phyloP scores from a whole-genome alignment of 1,140 invertebrate species.

The Phthorimaea operculella region DNA sequence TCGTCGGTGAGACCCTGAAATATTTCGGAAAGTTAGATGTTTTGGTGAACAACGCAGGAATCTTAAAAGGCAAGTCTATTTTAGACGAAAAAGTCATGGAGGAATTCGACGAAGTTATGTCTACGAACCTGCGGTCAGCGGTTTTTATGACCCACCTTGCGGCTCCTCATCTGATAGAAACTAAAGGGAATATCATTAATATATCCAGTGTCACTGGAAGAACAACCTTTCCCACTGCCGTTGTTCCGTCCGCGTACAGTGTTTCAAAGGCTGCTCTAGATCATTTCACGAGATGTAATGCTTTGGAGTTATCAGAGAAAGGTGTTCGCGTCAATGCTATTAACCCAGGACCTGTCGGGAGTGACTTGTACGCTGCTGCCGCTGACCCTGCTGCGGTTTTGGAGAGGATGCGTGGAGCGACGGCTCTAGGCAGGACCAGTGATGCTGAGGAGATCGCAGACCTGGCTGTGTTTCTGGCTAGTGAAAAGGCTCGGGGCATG shows the following conservation, averaged over 20 bases:
- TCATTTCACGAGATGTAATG: not conserved
- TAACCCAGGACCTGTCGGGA: not conserved
- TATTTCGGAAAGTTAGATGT: not conserved
- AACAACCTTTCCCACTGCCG: not conserved
- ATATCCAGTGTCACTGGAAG: not conserved
- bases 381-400: not conserved
- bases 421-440: not conserved
- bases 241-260: not conserved
- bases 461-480: not conserved
- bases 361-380: not conserved
- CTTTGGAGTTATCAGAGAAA: not conserved
- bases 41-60: not conserved
- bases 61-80: not conserved
- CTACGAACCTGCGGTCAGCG: not conserved
- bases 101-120: not conserved
- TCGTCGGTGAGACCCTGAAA: not conserved
- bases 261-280: too few species aligned
- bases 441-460: not conserved
- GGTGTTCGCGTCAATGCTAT: not conserved
- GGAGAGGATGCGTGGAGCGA: not conserved
- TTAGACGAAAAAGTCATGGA: not conserved
- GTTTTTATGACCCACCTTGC: not conserved
- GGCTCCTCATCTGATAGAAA: not conserved
- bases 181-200: not conserved
- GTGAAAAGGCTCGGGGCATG: not conserved